Percentiles rank a stretch among this genome's conserved stretches.
These are phyloP conservation scores for Lophura swinhoii DNA, from an alignment of 2,797 vertebrate genomes.

Conservation along the genomic window DNA sequence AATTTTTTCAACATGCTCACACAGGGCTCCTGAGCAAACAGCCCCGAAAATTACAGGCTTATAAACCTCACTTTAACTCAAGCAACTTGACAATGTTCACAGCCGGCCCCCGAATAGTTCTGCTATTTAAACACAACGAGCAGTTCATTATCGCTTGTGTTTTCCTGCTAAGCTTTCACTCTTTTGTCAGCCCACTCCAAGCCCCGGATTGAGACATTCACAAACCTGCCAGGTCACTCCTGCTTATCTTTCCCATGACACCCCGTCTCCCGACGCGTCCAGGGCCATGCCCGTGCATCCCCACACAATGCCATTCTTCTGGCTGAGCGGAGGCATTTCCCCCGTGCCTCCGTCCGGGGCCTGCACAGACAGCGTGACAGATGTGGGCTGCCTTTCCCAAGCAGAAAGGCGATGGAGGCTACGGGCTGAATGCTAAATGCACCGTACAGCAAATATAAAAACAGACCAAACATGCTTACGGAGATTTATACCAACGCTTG, in stretches of 20 bases:
- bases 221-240: conserved; percentile 78
- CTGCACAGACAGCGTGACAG: conserved; percentile 73
- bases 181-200: conserved; percentile 73
- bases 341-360: conserved; percentile 70
- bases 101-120: background rate
- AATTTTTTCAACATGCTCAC: conserved; percentile 47
- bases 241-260: conserved; percentile 92
- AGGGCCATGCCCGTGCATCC: conserved; percentile 71
- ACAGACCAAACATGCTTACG: conserved; percentile 75
- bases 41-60: conserved; percentile 31
- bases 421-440: conserved; percentile 75
- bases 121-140: conserved; percentile 72
- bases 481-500: conserved; percentile 79
- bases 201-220: conserved; percentile 74
- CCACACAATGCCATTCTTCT: conserved; percentile 81
- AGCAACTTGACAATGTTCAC: conserved; percentile 27
- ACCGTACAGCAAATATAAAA: conserved; percentile 61
- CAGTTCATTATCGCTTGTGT: conserved; percentile 79
- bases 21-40: conserved; percentile 43
- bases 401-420: conserved; percentile 66
- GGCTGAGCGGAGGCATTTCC: conserved; percentile 85
- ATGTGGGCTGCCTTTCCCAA: conserved; percentile 71
- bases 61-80: conserved; percentile 60
- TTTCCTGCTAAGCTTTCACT: conserved; percentile 74
- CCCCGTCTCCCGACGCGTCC: conserved; percentile 72